Conservation (phyloP, 2,797 vertebrate genomes). For the Pseudocheirus occidentalis region DNA sequence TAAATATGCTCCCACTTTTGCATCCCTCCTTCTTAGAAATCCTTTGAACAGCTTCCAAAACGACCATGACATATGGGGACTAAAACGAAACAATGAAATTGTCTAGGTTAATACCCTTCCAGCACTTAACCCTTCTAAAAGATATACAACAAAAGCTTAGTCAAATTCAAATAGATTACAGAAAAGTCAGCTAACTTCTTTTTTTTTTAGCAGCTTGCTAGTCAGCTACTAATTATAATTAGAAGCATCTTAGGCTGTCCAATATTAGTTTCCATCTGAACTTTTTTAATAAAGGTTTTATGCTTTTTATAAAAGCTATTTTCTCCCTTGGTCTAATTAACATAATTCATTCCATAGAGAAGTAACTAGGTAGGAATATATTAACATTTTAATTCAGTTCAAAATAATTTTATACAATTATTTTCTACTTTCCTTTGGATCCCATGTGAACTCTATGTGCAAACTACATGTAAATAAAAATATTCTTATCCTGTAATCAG, state of each 20-base stretch:
- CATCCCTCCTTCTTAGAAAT: slow-evolving; percentile 1
- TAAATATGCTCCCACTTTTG: not conserved
- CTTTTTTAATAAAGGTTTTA: slow-evolving; percentile 33
- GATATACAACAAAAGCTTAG: not conserved
- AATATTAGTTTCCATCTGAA: slow-evolving; percentile 26
- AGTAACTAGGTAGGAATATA: slow-evolving; percentile 74
- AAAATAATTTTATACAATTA: slow-evolving; percentile 73
- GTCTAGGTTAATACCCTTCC: not conserved
- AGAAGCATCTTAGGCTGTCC: not conserved
- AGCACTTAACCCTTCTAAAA: not conserved
- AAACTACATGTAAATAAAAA: slow-evolving; percentile 45
- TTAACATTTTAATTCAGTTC: slow-evolving; percentile 76
- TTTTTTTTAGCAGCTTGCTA: not conserved
- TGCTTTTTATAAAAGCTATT: slow-evolving; percentile 63
- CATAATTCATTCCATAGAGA: slow-evolving; percentile 73
- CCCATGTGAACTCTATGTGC: not conserved
- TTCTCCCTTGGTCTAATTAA: slow-evolving; percentile 65
- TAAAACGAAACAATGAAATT: not conserved
- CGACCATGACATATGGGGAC: not conserved
- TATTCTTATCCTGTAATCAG: not conserved
- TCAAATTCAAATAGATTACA: not conserved
- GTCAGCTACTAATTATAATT: not conserved
- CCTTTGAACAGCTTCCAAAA: not conserved
- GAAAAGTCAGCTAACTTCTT: not conserved
- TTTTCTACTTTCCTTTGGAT: slow-evolving; percentile 63